phyloP scores from a whole-genome alignment of 2,888 invertebrate genomes.

The Zootermopsis nevadensis region DNA sequence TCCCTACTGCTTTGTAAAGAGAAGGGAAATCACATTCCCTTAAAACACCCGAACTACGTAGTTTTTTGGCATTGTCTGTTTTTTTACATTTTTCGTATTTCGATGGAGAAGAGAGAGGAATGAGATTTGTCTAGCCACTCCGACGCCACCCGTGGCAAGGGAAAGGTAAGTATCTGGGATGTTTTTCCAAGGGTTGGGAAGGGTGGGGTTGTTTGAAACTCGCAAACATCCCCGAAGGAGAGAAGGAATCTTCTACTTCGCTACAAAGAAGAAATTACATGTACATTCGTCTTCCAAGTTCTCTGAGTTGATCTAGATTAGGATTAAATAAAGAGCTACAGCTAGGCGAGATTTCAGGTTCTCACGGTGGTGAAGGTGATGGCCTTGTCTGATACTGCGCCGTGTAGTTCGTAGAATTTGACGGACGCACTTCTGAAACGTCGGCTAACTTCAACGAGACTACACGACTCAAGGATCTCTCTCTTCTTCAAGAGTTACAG shows the following conservation, averaged over 20 bases:
- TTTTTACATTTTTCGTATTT: conserved; percentile 26
- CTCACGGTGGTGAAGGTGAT: too few relatives aligned
- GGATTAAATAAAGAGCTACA: too few relatives aligned
- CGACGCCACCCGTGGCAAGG: neutral
- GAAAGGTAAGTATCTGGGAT: conserved; percentile 26
- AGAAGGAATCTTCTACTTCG: neutral
- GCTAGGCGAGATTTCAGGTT: too few relatives aligned
- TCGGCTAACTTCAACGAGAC: too few relatives aligned
- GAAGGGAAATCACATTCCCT: conserved; percentile 17
- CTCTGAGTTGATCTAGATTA: too few relatives aligned
- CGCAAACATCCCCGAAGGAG: neutral
- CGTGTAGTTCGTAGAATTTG: too few relatives aligned
- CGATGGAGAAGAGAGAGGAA: conserved; percentile 25
- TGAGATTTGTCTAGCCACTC: conserved; percentile 6
- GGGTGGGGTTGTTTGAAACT: neutral
- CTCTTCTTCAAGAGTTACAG: too few relatives aligned
- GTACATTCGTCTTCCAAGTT: too few relatives aligned
- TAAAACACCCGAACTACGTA: conserved; percentile 2
- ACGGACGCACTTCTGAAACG: too few relatives aligned
- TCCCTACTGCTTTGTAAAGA: neutral
- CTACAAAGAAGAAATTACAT: neutral
- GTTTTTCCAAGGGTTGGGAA: neutral
- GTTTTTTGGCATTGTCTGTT: neutral
- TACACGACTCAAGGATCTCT: too few relatives aligned
- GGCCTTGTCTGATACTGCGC: too few relatives aligned